Percentiles rank a stretch among this genome's conserved stretches.
phyloP scores from a whole-genome alignment of 2,113 vertebrate species.

The Podarcis cretensis region DNA sequence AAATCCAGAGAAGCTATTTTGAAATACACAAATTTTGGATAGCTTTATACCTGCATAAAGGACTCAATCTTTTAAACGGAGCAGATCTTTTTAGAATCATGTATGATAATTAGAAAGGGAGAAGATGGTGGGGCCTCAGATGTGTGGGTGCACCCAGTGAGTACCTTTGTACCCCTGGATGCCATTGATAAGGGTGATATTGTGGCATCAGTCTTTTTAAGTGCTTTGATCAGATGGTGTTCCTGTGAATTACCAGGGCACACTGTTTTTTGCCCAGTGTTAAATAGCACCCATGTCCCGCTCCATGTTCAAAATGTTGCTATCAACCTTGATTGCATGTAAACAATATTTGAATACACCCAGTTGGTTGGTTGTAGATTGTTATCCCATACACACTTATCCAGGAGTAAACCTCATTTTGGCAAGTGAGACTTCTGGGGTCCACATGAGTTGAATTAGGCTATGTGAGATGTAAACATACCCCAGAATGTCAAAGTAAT shows the following conservation, averaged over 20 bases:
- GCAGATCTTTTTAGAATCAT: background rate
- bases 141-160: too few species aligned
- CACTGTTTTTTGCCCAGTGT: background rate
- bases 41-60: background rate
- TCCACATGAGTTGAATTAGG: background rate
- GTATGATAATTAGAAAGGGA: background rate
- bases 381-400: background rate
- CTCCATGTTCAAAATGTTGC: too few species aligned
- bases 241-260: background rate
- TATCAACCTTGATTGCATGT: background rate
- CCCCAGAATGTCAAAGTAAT: background rate
- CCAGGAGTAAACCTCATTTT: background rate
- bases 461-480: background rate
- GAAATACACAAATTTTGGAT: too few species aligned
- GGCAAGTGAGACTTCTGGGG: background rate
- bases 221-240: background rate
- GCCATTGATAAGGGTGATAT: background rate
- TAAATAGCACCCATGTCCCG: background rate
- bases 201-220: background rate
- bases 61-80: background rate
- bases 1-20: too few species aligned
- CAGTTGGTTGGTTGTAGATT: background rate
- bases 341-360: background rate
- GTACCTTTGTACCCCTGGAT: too few species aligned
- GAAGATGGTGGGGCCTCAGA: background rate